These are phyloP conservation scores for Gorsachius magnificus DNA, from an alignment of 2,797 vertebrate genomes.

Conservation along the genomic window DNA sequence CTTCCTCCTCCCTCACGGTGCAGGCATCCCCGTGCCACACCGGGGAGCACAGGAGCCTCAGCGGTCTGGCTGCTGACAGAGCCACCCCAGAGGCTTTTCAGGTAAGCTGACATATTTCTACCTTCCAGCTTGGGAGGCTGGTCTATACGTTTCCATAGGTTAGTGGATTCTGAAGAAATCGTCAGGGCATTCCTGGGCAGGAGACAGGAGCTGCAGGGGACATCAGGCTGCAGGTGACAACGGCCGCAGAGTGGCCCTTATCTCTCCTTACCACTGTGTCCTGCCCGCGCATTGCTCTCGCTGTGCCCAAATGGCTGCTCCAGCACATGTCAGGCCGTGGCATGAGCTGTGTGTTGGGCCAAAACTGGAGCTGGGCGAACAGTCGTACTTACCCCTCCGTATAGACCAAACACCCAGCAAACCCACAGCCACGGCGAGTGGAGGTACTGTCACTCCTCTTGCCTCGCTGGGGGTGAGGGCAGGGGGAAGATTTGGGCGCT, in stretches of 20 bases:
- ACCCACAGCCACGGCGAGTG: accelerated
- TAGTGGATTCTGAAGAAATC: not conserved
- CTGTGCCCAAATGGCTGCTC: not conserved
- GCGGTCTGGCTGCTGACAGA: accelerated
- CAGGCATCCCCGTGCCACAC: too few relatives aligned
- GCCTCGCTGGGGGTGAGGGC: accelerated
- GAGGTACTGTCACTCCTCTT: not conserved
- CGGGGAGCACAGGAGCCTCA: accelerated
- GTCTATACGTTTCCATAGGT: not conserved
- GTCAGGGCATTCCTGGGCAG: not conserved
- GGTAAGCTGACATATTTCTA: not conserved
- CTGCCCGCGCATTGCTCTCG: accelerated
- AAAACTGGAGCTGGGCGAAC: not conserved
- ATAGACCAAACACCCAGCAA: not conserved
- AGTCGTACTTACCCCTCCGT: not conserved
- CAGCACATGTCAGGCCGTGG: not conserved
- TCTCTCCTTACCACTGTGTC: not conserved
- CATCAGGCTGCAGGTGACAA: not conserved
- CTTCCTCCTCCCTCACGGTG: not conserved
- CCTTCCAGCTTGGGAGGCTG: not conserved
- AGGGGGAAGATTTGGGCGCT: not conserved
- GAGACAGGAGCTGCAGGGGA: not conserved
- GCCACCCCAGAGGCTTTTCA: not conserved
- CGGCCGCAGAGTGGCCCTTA: not conserved
- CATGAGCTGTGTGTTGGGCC: not conserved